These are phyloP conservation scores for Hyles lineata DNA, from an alignment of 2,888 invertebrate species.

Conservation along the genomic window DNA sequence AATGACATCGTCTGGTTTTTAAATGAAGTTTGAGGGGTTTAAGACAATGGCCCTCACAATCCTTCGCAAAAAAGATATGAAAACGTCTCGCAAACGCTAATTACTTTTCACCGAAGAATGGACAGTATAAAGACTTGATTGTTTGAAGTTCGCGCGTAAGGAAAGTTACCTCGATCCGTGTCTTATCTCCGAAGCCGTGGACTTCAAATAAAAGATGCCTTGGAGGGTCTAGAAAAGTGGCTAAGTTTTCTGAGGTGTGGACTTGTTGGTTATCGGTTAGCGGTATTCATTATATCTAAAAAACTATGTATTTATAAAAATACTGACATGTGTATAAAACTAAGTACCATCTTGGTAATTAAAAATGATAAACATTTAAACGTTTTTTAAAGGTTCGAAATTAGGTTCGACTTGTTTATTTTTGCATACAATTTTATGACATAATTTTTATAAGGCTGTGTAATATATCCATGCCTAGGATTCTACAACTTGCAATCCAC, in stretches of 20 bases:
- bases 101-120: constrained; percentile 74
- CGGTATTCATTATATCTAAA: not conserved
- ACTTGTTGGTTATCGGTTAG: not conserved
- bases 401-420: too few relatives aligned
- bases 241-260: not conserved
- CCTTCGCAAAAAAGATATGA: constrained; percentile 59
- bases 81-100: constrained; percentile 57
- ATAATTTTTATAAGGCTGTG: too few relatives aligned
- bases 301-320: not conserved
- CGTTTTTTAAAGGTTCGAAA: too few relatives aligned
- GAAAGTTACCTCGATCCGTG: constrained; percentile 56
- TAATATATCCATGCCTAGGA: too few relatives aligned
- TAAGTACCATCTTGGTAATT: too few relatives aligned
- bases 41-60: constrained; percentile 46
- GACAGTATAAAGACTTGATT: constrained; percentile 75
- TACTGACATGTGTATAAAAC: too few relatives aligned
- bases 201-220: constrained; percentile 54
- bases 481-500: too few relatives aligned
- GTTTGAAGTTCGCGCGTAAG: constrained; percentile 60
- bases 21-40: constrained; percentile 9
- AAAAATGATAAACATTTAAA: too few relatives aligned
- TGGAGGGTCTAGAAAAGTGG: constrained; percentile 29
- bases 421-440: too few relatives aligned
- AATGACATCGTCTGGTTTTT: constrained; percentile 18
- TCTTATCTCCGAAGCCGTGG: constrained; percentile 53